These are phyloP conservation scores for Zele albiditarsus DNA, from an alignment of 2,888 invertebrate species.

Conservation along the genomic window DNA sequence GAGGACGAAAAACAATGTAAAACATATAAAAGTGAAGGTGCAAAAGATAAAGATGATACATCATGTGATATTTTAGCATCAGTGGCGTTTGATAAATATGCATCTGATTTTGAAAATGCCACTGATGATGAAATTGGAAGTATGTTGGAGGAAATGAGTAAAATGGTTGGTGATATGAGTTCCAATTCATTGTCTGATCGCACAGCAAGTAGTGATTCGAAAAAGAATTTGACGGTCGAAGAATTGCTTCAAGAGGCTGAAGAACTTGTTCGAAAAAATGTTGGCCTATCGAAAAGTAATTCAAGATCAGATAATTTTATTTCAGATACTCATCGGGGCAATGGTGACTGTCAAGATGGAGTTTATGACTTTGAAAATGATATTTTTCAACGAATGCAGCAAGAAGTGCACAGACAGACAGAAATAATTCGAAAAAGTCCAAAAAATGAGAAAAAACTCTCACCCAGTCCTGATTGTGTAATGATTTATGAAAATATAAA, in stretches of 20 bases:
- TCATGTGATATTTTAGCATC: constrained; percentile 67
- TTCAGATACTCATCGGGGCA: constrained; percentile 50
- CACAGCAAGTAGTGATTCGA: constrained; percentile 58
- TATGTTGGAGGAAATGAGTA: constrained; percentile 70
- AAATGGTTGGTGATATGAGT: constrained; percentile 65
- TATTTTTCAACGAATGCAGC: constrained; percentile 67
- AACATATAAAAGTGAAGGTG: constrained; percentile 57
- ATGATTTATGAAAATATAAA: constrained; percentile 59
- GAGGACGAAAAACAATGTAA: constrained; percentile 68
- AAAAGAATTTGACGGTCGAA: constrained; percentile 63
- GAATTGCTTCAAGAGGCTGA: constrained; percentile 69
- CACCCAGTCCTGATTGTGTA: constrained; percentile 58
- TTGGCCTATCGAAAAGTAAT: constrained; percentile 61
- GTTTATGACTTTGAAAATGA: constrained; percentile 63
- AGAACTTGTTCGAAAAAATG: constrained; percentile 65
- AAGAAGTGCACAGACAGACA: constrained; percentile 64
- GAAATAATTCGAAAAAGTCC: constrained; percentile 63
- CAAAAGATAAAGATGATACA: constrained; percentile 65
- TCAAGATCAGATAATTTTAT: constrained; percentile 63
- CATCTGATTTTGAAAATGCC: constrained; percentile 70
- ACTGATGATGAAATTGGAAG: constrained; percentile 70
- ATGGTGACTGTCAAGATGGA: constrained; percentile 50
- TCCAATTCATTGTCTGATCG: constrained; percentile 61
- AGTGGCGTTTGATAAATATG: constrained; percentile 66
- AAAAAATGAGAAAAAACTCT: constrained; percentile 56